Evolutionary conservation across 2,797 vertebrate genomes (phyloP), one percentile per base, ranked within the genome.

Genomic region (Gephyroberyx darwinii): DNA sequence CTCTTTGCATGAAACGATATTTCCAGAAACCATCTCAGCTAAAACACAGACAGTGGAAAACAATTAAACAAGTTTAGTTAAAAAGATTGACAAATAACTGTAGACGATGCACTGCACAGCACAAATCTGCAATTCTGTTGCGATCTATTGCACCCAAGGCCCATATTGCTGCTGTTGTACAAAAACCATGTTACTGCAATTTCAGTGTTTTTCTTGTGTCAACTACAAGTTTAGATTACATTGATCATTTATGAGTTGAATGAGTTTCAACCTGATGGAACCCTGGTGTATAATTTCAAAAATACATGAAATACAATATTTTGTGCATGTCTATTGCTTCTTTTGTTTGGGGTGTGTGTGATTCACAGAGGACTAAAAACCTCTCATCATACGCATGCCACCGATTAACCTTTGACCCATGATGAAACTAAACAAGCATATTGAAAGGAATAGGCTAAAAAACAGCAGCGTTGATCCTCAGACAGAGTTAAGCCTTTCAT

Each of bases 401-500:
- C 12, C 1, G 13, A 17, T 14, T n/a, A 14, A 8, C 50, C 20
- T 43, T 30, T 10, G 33, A 71, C 61, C 35, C 37, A 43, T 14
- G 14, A 26, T 56, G 17, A 47, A 53, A 22, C 5, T 53, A 4
- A 26, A 26, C 51, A 71, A 60, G 58, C 63, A 62, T 47, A 73
- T 66, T 62, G 8, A 76, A 67, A 47, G 20, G 43, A 78, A 69
- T 5, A 30, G 12, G 20, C 35, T 48, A 35, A 39, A 17, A 33
- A 51, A 50, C 13, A n/a, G 22, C 69, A 71, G 81, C 65, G 78
- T n/a, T 54, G 5, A 64, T 7, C 26, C 9, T 12, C n/a, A 47
- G 0, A 55, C 16, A 45, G 5, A 26, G 22, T 22, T 58, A 0
- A 70, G 54, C 30, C 0, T 45, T 41, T 61, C 8, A 26, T 58